Base-by-base conservation (phyloP, 23 tunicate species). In the Trididemnum miniatum region DNA sequence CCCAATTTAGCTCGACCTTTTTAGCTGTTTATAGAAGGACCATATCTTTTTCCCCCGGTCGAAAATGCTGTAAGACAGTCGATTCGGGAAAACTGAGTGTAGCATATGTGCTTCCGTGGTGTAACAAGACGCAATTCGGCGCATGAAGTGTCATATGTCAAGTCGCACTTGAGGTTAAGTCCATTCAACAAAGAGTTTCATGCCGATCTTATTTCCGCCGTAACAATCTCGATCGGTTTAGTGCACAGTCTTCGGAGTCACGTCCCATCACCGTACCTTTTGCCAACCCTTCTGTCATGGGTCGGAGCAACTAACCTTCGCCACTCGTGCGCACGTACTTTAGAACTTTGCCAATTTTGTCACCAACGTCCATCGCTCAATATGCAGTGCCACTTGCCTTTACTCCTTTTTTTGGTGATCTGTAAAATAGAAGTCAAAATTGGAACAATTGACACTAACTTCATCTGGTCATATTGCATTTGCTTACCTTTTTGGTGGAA, bases 401-500 rank as follows among this genome's bases (percentile, higher is more conserved):
- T 80, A 22, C 33, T 35, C 67, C 15, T 22, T 26, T 62, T 62
- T 24, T 62, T 62, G 26, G 26, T 15, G 15, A 44, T 15, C 54
- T 44, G 54, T 44, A 9, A 9, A 44, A 44, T 7, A n/a, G n/a
- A n/a, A n/a, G n/a, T n/a, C n/a, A n/a, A n/a, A n/a, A n/a, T n/a
- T n/a, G n/a, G n/a, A n/a, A 44, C 15, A 44, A n/a, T n/a, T n/a
- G n/a, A 7, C 54, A 15, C 54, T 44, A 15, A 15, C 54, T 30
- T 1, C 20, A 1, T 31, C 20, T 2, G 32, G 1, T 1, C 74
- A 1, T 67, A n/a, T n/a, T n/a, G n/a, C n/a, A n/a, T n/a, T n/a
- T n/a, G 35, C 78, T 32, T 3, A 79, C 44, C 83, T 76, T 84
- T 63, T 84, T 84, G 2, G 88, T 84, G 28, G 88, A 84, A 39